Evolutionary conservation across 2,113 vertebrate genomes (phyloP), one percentile per base, ranked within the genome.

Genomic region (Mustelus asterias): DNA sequence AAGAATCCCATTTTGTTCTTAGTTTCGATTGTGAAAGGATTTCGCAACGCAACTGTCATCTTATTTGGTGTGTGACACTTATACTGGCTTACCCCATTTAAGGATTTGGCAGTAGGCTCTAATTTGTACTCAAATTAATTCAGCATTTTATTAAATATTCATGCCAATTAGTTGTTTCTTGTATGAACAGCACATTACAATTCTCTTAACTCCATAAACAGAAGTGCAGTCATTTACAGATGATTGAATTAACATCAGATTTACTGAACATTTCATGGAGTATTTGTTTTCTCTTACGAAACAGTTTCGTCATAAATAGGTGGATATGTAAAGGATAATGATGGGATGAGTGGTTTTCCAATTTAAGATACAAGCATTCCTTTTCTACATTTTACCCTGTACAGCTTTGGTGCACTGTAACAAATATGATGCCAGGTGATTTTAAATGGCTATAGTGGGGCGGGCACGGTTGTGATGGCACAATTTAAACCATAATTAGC

Each of bases 91-190:
- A 7, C 24, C 5, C 24, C 29, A 60, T 63, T 60, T 6, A 90
- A 90, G 29, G 88, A n/a, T 90, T 60, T 90, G 26, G 88, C 54
- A 90, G 14, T 60, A 90, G 54, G 41, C 44, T 80, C 76, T 58
- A 54, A 26, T 58, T 89, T 54, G 54, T 90, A 90, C 58, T 90
- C 58, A 90, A 90, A 90, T 90, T 90, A 60, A 90, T 90, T 90
- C 58, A 16, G 88, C 3, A 63, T 90, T 90, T 90, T 60, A 90
- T 90, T 90, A 54, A 90, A 60, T 90, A 90, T 90, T 90, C 88
- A 90, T 90, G 88, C 88, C 58, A 22, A 90, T 90, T 90, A 90
- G 58, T 60, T 90, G 22, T 90, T 89, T 67, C 80, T 20, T 90
- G 54, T 90, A 90, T 60, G 88, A 90, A 60, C 69, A 95, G 11